Percentiles rank a stretch among this genome's conserved stretches.
Conservation (phyloP, 2,797 vertebrate species). For the Pantherophis vulpinus region DNA sequence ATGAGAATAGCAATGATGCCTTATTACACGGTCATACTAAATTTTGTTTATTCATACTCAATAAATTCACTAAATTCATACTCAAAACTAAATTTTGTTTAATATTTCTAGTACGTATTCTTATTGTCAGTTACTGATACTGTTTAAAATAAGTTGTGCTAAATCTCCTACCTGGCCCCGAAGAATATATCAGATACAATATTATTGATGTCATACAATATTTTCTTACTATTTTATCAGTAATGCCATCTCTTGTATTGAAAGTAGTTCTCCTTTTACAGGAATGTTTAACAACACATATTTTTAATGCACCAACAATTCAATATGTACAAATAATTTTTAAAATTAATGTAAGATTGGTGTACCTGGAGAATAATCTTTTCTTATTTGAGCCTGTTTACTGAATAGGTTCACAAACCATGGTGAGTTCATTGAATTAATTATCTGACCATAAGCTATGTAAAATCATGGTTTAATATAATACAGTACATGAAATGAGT, state of each 20-base stretch:
- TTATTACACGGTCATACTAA: background rate
- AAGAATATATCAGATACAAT: background rate
- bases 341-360: background rate
- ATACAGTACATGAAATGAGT: background rate
- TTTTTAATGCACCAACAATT: background rate
- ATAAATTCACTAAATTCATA: too few relatives aligned
- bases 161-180: background rate
- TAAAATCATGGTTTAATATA: background rate
- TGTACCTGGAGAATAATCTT: background rate
- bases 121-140: background rate
- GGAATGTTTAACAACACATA: background rate
- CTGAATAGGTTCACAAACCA: background rate
- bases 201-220: background rate
- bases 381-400: background rate
- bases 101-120: background rate
- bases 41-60: background rate
- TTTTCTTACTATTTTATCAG: background rate
- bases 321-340: background rate
- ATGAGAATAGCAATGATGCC: background rate
- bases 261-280: background rate
- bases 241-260: background rate
- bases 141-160: background rate
- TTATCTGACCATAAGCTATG: background rate
- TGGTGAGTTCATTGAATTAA: background rate
- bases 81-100: background rate